phyloP scores from a whole-genome alignment of 2,888 invertebrate species.

The Pteria penguin region DNA sequence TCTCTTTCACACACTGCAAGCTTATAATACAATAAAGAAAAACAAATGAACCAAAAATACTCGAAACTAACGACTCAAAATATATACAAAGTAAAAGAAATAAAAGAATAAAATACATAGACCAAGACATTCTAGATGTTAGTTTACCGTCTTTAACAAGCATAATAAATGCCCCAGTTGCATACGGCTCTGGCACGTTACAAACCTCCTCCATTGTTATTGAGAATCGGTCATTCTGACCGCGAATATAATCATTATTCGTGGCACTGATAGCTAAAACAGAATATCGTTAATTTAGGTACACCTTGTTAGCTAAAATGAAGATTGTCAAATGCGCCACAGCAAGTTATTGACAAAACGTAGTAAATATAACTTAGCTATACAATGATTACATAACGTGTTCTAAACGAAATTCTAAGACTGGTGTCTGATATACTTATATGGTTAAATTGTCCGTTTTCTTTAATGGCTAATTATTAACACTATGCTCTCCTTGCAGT shows the following conservation, averaged over 20 bases:
- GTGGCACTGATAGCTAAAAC: constrained; percentile 7
- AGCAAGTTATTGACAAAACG: too few relatives aligned
- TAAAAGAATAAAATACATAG: neutral
- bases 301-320: neutral
- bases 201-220: constrained; percentile 30
- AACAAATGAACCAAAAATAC: neutral
- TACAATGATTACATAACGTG: too few relatives aligned
- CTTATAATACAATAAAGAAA: neutral
- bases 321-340: neutral
- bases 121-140: neutral
- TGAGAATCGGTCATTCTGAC: neutral
- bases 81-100: neutral
- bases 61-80: neutral
- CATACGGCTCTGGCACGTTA: constrained; percentile 34
- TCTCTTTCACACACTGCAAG: neutral
- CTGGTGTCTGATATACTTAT: too few relatives aligned
- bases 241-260: constrained; percentile 21
- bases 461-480: too few relatives aligned
- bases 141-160: constrained; percentile 44
- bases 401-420: too few relatives aligned
- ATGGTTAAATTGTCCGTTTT: too few relatives aligned
- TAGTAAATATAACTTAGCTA: too few relatives aligned
- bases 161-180: constrained; percentile 31
- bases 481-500: too few relatives aligned
- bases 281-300: neutral